phyloP scores from a whole-genome alignment of 2,888 invertebrate species.

The Galerucella calmariensis region DNA sequence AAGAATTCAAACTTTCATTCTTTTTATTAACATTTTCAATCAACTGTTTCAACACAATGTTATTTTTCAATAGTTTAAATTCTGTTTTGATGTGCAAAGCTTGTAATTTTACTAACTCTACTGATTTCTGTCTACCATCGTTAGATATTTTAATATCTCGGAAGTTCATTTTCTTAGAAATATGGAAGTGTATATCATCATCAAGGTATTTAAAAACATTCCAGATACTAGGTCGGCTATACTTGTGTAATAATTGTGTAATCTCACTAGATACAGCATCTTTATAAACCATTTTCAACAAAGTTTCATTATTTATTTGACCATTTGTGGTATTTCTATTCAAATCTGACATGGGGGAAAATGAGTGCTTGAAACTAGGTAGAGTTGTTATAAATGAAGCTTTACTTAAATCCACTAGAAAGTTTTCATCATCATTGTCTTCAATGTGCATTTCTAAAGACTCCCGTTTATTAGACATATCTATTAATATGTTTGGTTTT shows the following conservation, averaged over 20 bases:
- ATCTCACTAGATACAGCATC: slow-evolving; percentile 9
- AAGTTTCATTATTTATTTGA: neutral
- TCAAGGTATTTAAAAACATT: slow-evolving; percentile 41
- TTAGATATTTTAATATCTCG: slow-evolving; percentile 13
- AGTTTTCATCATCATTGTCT: slow-evolving; percentile 10
- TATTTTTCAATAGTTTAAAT: slow-evolving; percentile 44
- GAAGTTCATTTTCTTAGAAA: slow-evolving; percentile 33
- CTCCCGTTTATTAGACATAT: slow-evolving; percentile 24
- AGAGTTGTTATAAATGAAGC: neutral
- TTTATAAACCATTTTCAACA: slow-evolving; percentile 10
- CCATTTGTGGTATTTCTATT: neutral
- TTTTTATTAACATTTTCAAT: slow-evolving; percentile 38
- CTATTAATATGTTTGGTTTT: slow-evolving; percentile 24
- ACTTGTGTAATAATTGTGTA: slow-evolving; percentile 37
- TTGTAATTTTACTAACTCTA: slow-evolving; percentile 45
- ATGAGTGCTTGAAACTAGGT: neutral
- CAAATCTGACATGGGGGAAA: neutral
- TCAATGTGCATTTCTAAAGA: slow-evolving; percentile 21
- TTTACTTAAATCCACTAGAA: neutral
- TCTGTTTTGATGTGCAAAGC: slow-evolving; percentile 48
- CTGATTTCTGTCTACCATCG: slow-evolving; percentile 12
- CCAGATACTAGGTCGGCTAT: slow-evolving; percentile 45
- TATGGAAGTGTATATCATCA: slow-evolving; percentile 39
- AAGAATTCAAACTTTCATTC: slow-evolving; percentile 39
- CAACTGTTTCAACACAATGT: slow-evolving; percentile 41